Percentiles rank a stretch among this genome's conserved stretches.
These are phyloP conservation scores for Nothura maculosa DNA, from an alignment of 2,797 vertebrate species.

Conservation along the genomic window DNA sequence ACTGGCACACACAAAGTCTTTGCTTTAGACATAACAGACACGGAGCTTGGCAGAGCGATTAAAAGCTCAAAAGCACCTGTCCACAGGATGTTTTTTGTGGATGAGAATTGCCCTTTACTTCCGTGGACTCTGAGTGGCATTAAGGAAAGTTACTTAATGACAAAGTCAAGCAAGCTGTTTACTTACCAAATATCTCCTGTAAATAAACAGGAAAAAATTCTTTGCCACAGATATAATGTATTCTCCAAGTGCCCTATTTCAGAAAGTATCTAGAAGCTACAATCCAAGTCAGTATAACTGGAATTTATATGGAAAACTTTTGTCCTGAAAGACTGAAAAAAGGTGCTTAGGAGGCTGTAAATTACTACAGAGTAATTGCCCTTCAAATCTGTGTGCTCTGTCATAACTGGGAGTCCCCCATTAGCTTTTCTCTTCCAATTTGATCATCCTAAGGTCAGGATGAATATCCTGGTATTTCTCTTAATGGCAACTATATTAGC, in stretches of 20 bases:
- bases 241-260: background rate
- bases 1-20: background rate
- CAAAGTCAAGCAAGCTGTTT: background rate
- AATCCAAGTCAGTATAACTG: background rate
- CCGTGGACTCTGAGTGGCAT: background rate
- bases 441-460: background rate
- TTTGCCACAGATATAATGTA: background rate
- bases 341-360: background rate
- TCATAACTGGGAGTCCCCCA: background rate
- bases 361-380: background rate
- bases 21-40: background rate
- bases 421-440: background rate
- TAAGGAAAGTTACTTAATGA: background rate
- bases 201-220: background rate
- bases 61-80: background rate
- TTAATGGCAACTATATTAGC: background rate
- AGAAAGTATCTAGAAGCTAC: background rate
- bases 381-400: background rate
- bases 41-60: background rate
- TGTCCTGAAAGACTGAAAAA: background rate
- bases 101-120: background rate
- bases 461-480: background rate
- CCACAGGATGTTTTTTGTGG: background rate
- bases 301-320: background rate
- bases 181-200: background rate